phyloP scores from a whole-genome alignment of 2,797 vertebrate species.

The Ctenochaetus hawaiiensis region DNA sequence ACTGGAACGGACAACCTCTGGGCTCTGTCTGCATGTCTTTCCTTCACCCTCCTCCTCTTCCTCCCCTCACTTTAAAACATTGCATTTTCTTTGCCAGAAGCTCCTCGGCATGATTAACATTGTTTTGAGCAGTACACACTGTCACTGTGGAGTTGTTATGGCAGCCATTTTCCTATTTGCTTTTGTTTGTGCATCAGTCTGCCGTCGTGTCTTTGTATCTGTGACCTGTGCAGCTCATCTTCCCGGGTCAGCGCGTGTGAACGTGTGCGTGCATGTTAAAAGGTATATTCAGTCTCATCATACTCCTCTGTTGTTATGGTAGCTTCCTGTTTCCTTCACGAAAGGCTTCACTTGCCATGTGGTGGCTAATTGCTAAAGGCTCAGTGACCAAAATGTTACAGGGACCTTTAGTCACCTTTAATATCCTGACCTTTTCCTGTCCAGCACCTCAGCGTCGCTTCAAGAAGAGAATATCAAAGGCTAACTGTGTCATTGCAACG shows the following conservation, averaged over 20 bases:
- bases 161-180: constrained; percentile 25
- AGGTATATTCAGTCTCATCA: background rate
- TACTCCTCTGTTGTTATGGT: constrained; percentile 15
- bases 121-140: constrained; percentile 37
- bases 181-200: constrained; percentile 20
- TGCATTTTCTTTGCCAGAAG: constrained; percentile 41
- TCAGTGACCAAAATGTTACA: constrained; percentile 34
- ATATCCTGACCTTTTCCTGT: constrained; percentile 59
- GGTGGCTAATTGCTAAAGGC: constrained; percentile 52
- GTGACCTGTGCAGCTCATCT: constrained; percentile 6
- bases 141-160: constrained; percentile 45
- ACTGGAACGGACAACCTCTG: constrained; percentile 50
- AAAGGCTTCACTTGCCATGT: constrained; percentile 37
- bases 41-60: constrained; percentile 6
- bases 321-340: constrained; percentile 20
- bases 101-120: constrained; percentile 53
- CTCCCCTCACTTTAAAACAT: constrained; percentile 19
- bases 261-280: background rate
- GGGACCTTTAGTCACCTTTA: constrained; percentile 43
- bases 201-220: constrained; percentile 16
- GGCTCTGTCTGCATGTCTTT: constrained; percentile 28
- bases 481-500: constrained; percentile 35
- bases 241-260: background rate
- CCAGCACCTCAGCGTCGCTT: constrained; percentile 22
- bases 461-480: constrained; percentile 43